Conservation (phyloP, 2,888 invertebrate species). For the Pseudococcus jackbeardsleyi region DNA sequence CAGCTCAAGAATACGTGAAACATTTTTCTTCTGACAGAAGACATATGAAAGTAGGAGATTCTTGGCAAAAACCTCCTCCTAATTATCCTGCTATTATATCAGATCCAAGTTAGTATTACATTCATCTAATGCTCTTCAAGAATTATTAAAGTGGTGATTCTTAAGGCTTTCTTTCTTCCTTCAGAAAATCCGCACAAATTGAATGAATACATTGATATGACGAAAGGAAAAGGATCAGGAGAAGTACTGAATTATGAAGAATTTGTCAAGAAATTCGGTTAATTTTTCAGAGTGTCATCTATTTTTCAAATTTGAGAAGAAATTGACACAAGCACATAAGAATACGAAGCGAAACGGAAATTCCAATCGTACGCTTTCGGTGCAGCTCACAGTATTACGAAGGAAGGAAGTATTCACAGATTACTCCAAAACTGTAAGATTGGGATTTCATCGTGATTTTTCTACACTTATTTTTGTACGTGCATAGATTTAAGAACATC, state of each 20-base stretch:
- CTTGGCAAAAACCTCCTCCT: conserved; percentile 59
- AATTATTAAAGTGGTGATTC: background rate
- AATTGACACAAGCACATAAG: no score
- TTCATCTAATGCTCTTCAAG: background rate
- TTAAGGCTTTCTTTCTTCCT: background rate
- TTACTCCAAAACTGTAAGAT: no score
- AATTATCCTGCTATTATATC: conserved; percentile 53
- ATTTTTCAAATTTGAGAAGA: no score
- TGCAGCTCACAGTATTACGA: no score
- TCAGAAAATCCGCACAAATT: conserved; percentile 60
- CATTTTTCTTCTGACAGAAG: conserved; percentile 62
- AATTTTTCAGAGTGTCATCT: background rate
- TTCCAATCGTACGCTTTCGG: no score
- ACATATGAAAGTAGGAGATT: conserved; percentile 60
- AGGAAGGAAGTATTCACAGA: no score
- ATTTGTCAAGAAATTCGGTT: conserved; percentile 50
- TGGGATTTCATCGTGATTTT: no score
- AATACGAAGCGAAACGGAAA: no score
- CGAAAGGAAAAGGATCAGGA: conserved; percentile 46
- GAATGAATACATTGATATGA: conserved; percentile 61
- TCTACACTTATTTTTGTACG: no score
- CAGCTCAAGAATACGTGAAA: conserved; percentile 54
- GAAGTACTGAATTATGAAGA: conserved; percentile 40
- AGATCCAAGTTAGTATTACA: conserved; percentile 4
- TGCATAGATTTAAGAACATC: no score